phyloP scores from a whole-genome alignment of 2,797 vertebrate species.

The Eidolon dupreanum region DNA sequence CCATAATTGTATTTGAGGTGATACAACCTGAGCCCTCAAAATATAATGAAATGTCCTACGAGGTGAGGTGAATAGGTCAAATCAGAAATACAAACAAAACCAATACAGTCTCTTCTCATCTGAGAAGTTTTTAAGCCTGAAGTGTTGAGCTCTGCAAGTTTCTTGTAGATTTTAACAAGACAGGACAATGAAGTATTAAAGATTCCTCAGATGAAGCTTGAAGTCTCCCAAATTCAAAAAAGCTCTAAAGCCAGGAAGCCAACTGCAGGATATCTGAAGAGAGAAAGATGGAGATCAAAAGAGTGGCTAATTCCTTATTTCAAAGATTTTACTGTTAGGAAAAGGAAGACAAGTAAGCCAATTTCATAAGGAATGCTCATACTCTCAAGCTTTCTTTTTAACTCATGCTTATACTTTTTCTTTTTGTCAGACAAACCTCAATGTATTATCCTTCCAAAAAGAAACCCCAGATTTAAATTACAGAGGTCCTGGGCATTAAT shows the following conservation, averaged over 20 bases:
- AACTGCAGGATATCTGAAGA: constrained; percentile 32
- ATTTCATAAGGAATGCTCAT: constrained; percentile 19
- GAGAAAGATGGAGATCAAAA: constrained; percentile 52
- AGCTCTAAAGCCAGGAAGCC: constrained; percentile 32
- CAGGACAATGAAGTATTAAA: constrained; percentile 18
- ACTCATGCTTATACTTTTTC: neutral
- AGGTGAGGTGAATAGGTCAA: neutral
- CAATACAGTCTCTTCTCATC: neutral
- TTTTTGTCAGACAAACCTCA: constrained; percentile 22
- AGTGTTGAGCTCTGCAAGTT: neutral
- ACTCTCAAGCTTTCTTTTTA: neutral
- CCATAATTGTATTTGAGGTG: constrained; percentile 4
- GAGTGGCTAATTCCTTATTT: constrained; percentile 37
- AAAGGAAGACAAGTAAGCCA: constrained; percentile 38
- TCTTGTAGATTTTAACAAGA: constrained; percentile 43
- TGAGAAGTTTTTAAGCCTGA: constrained; percentile 10
- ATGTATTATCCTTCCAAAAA: constrained; percentile 16
- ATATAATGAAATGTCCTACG: neutral
- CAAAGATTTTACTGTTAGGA: constrained; percentile 37
- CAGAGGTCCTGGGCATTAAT: neutral
- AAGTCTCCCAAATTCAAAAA: constrained; percentile 49
- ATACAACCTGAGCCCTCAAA: constrained; percentile 39
- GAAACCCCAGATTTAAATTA: constrained; percentile 9
- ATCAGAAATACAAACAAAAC: constrained; percentile 40
- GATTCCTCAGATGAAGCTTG: constrained; percentile 2